Evolutionary conservation across 2,113 vertebrate genomes (phyloP), one percentile per base, ranked within the genome.

Genomic region (Tetraodon nigroviridis): DNA sequence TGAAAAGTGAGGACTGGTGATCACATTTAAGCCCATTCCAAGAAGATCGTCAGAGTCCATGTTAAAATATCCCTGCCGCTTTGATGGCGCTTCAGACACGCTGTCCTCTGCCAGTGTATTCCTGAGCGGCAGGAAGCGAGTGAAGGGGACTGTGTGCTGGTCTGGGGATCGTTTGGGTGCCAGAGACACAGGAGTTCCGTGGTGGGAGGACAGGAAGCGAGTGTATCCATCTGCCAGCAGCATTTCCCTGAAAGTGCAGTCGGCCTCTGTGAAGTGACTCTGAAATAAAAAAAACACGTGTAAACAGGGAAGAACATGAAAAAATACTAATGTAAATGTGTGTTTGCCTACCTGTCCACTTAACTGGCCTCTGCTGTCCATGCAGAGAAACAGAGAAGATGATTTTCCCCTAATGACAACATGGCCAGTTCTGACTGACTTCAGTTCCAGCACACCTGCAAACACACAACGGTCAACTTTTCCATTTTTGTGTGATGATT

Each of bases 201-300:
- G 60, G 50, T 78, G 78, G 6, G 80, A 67, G 48, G 84, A 90
- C 0, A 88, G 52, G 55, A 91, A 89, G 14, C 80, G 80, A 12
- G 86, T 86, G 70, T 90, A 90, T 46, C 89, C 88, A 3, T 90
- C 84, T 6, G 67, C 84, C 61, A 84, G 84, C 56, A 90, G 56
- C 50, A 88, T 56, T 21, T 91, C 90, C 60, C 60, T 75, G 85
- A 91, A 90, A 60, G 60, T 78, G 79, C 89, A 91, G 74, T 89
- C 87, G 0, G 49, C 40, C 47, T 89, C 86, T 0, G 61, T 20
- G 70, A 82, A 89, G 3, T 46, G 49, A 0, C 10, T 57, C 90
- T 91, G 64, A 48, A 64, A 61, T 24, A 18, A 4, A 48, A 19
- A 7, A 18, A 7, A n/a, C n/a, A 11, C 2, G 5, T n/a, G 46